These are phyloP conservation scores for Xestia xanthographa DNA, from an alignment of 2,888 invertebrate genomes.

Conservation along the genomic window DNA sequence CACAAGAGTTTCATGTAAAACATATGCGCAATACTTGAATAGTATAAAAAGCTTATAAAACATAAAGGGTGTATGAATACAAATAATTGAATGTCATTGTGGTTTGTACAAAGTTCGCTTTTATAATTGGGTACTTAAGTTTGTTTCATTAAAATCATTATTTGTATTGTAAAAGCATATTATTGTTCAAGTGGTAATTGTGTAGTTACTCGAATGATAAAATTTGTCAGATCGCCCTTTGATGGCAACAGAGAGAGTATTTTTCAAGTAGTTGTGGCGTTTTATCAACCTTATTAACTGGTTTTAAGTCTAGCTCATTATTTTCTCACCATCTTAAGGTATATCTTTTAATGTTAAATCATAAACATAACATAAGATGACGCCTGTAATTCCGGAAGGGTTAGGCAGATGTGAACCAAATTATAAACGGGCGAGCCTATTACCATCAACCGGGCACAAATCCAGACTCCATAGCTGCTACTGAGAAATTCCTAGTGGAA, in stretches of 20 bases:
- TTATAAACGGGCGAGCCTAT: no score
- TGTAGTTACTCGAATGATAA: slow-evolving; percentile 45
- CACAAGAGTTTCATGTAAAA: slow-evolving; percentile 70
- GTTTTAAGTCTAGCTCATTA: slow-evolving; percentile 7
- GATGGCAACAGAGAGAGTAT: not conserved
- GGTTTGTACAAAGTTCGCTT: slow-evolving; percentile 68
- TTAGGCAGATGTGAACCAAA: no score
- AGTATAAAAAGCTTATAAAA: slow-evolving; percentile 75
- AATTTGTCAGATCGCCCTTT: slow-evolving; percentile 44
- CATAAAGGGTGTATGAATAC: slow-evolving; percentile 61
- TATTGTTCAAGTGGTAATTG: slow-evolving; percentile 60
- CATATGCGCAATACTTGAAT: slow-evolving; percentile 81
- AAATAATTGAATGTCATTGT: slow-evolving; percentile 80
- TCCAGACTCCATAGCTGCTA: no score
- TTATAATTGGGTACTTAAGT: slow-evolving; percentile 72
- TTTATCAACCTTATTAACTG: not conserved
- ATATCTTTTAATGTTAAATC: not conserved
- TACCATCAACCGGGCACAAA: no score
- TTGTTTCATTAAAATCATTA: slow-evolving; percentile 68
- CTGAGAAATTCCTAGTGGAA: no score
- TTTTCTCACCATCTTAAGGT: not conserved
- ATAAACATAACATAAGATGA: no score
- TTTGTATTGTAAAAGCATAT: slow-evolving; percentile 60
- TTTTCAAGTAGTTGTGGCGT: not conserved
- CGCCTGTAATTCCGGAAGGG: no score